These are phyloP conservation scores for Ophion obscuratus DNA, from an alignment of 2,888 invertebrate genomes.

Conservation along the genomic window DNA sequence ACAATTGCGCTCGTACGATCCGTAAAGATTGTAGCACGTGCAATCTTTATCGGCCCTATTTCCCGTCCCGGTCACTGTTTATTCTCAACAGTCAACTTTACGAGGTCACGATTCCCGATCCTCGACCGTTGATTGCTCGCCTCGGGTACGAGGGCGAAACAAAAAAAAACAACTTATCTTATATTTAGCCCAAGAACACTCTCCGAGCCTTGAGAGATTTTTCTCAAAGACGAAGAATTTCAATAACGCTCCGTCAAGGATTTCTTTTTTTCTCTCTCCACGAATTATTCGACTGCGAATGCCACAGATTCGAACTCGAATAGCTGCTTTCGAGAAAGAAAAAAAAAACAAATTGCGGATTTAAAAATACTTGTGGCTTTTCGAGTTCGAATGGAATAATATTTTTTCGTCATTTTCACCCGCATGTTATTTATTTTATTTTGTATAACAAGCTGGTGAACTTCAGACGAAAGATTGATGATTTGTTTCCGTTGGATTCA, in stretches of 20 bases:
- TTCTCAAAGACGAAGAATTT: background rate
- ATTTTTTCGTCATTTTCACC: too few relatives aligned
- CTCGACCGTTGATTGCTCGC: slow-evolving; percentile 21
- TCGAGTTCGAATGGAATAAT: too few relatives aligned
- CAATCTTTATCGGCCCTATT: slow-evolving; percentile 36
- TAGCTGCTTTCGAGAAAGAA: too few relatives aligned
- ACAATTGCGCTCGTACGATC: slow-evolving; percentile 11
- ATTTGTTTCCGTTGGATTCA: too few relatives aligned
- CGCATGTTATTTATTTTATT: background rate
- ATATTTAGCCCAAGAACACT: background rate
- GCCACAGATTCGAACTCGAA: too few relatives aligned
- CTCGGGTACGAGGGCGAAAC: background rate
- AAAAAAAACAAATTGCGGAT: too few relatives aligned
- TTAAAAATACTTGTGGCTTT: too few relatives aligned
- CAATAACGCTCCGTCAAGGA: background rate
- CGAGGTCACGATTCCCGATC: slow-evolving; percentile 54
- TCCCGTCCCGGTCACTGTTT: slow-evolving; percentile 37
- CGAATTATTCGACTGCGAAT: background rate
- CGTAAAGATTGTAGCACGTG: slow-evolving; percentile 30
- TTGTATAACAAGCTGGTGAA: too few relatives aligned
- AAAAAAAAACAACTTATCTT: background rate
- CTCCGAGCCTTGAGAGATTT: background rate
- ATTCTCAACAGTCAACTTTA: slow-evolving; percentile 42
- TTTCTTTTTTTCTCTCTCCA: background rate
- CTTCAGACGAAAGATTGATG: too few relatives aligned